Base-by-base conservation (phyloP, 2,888 invertebrate genomes). In the Perithous albicinctus region DNA sequence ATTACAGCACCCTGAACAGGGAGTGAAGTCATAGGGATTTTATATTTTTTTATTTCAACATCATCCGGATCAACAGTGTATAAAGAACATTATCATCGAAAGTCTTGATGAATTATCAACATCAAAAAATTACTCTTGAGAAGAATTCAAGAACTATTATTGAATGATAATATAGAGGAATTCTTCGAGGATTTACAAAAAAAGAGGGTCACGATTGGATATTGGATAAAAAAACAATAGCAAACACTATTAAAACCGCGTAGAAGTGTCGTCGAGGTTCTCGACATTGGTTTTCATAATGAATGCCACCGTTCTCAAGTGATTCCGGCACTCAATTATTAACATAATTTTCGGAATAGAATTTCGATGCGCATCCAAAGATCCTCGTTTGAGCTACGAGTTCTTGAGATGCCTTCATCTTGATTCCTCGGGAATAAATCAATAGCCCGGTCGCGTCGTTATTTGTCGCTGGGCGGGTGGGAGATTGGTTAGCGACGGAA, bases 341-440 rank as follows among this genome's bases (percentile, higher is more conserved):
- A 20, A 61, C 18, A 38, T 12, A 38, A 61, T 18, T 20, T 35
- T 38, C 61, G 20, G 18, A 35, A 15, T 18, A 61, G 20, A 8
- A 38, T 35, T 61, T 18, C 38, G 20, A 12, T 38, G 18, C 32
- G 29, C 15, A 32, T 15, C 15, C 15, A 29, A 61, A 10, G 8
- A 20, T 20, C 38, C n/a, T 61, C 35, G 20, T 7, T 59, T 35
- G 61, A 15, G 56, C 5, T 29, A 29, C 12, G 54, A n/a, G 54
- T n/a, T n/a, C n/a, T n/a, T n/a, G 5, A n/a, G 51, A 26, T 26
- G 54, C 54, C 26, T 29, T 59, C 8, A 20, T 38, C 38, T 61
- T 12, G 38, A 61, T 61, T 61, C 61, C 38, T 35, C 61, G 18
- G n/a, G 38, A 61, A 61, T 61, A 61, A 61, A 61, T 61, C 61